Evolutionary conservation across 2,888 invertebrate genomes (phyloP), one percentile per base, ranked within the genome.

Genomic region (Camponotus fellah): DNA sequence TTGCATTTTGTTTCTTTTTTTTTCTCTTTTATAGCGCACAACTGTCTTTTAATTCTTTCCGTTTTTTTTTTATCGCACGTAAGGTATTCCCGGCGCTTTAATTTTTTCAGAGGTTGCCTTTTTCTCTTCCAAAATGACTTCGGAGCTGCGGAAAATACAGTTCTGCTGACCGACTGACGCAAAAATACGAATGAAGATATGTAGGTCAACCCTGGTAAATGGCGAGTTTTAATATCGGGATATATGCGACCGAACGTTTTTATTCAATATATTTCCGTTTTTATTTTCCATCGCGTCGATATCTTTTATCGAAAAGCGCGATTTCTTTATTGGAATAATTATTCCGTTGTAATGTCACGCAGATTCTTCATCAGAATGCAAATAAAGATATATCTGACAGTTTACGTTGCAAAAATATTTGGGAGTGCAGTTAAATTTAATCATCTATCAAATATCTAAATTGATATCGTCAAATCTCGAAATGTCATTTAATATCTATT

Each of bases 251-350:
- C n/a, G 14, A 68, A 56, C 12, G 60, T 60, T 69, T 71, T 60
- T 40, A 34, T 9, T 14, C 40, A 12, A 4, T 12, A 12, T n/a
- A 21, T 34, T 40, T 56, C 26, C 14, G 43, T 71, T 71, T 46
- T 46, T 79, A 46, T 46, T 79, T 60, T n/a, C 14, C 34, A 21
- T 5, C 34, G 17, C 46, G 43, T 58, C 58, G 21, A 37, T 79
- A 71, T 58, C 43, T 21, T n/a, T 71, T 60, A 71, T 79, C 79
- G 21, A 21, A 34, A 34, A 71, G 12, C 34, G 34, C 6, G 17
- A 21, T 71, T 79, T 46, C 77, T 79, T 79, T 71, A 79, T 79
- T 79, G 56, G 46, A 71, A 79, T 79, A 79, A 71, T 79, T 43
- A 71, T 79, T 71, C 60, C 46, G 17, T 21, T 46, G 21, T 79